These are phyloP conservation scores for Pachyramphus minor DNA, from an alignment of 2,113 vertebrate species.

Conservation along the genomic window DNA sequence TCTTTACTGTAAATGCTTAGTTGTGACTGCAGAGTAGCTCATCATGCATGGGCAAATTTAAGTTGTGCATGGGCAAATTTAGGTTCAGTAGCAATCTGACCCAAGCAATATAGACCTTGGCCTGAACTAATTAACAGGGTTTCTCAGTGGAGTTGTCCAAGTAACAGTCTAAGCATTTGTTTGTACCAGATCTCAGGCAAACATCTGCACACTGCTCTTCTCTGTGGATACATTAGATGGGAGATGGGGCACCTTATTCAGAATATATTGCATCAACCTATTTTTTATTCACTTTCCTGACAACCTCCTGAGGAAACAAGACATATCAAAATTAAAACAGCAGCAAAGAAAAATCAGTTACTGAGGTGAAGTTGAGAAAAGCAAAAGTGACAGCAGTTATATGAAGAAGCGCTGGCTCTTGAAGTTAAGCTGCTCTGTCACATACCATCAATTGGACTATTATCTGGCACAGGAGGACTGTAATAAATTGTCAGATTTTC, in stretches of 20 bases:
- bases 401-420: slow-evolving; percentile 56
- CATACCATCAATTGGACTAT: slow-evolving; percentile 72
- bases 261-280: neutral
- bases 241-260: neutral
- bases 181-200: neutral
- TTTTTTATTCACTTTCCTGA: slow-evolving; percentile 53
- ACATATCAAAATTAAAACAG: slow-evolving; percentile 66
- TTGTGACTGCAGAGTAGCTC: neutral
- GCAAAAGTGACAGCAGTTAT: slow-evolving; percentile 68
- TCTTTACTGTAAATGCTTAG: neutral
- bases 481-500: slow-evolving; percentile 78
- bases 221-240: neutral
- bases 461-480: slow-evolving; percentile 70
- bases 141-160: slow-evolving; percentile 43
- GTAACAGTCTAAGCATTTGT: neutral
- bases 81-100: neutral
- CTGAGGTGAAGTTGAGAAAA: slow-evolving; percentile 59
- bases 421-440: slow-evolving; percentile 74
- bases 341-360: slow-evolving; percentile 49
- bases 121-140: slow-evolving; percentile 10
- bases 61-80: neutral
- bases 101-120: neutral
- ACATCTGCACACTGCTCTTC: neutral
- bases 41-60: neutral
- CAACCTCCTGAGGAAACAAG: slow-evolving; percentile 45